These are phyloP conservation scores for Agriopis aurantiaria DNA, from an alignment of 2,888 invertebrate genomes.

Conservation along the genomic window DNA sequence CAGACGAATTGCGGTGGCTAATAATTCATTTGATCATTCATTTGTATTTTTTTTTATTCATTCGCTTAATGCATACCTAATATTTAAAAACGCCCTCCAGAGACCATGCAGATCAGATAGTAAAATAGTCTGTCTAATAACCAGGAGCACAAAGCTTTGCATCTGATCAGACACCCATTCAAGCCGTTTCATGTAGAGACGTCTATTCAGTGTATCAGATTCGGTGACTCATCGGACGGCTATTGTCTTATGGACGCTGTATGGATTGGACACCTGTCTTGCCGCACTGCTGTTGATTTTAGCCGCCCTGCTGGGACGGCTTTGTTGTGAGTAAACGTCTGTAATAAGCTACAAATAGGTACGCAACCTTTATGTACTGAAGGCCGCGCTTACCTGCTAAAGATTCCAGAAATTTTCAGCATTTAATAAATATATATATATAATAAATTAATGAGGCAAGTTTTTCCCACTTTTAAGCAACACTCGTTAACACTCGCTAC, in stretches of 20 bases:
- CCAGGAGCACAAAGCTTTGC: slow-evolving; percentile 5
- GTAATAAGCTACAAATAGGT: neutral
- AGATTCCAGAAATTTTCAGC: too few species aligned
- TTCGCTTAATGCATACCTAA: too few species aligned
- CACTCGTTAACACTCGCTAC: too few species aligned
- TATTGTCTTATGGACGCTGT: slow-evolving; percentile 20
- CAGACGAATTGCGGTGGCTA: too few species aligned
- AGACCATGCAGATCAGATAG: neutral
- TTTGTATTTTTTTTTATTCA: too few species aligned
- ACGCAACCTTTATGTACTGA: too few species aligned
- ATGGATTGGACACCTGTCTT: slow-evolving; percentile 8
- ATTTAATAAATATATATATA: too few species aligned
- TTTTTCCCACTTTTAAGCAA: too few species aligned
- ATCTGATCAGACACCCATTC: slow-evolving; percentile 17
- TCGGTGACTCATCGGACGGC: slow-evolving; percentile 11
- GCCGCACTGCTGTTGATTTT: slow-evolving; percentile 1
- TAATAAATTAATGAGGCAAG: too few species aligned
- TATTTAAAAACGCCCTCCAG: too few species aligned
- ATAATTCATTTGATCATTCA: too few species aligned
- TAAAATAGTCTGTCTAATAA: slow-evolving; percentile 4
- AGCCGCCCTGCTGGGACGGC: neutral
- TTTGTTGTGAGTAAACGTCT: neutral
- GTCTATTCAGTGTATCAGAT: slow-evolving; percentile 18
- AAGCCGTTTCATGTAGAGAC: slow-evolving; percentile 14
- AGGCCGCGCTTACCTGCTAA: too few species aligned